Conservation (phyloP, 2,797 vertebrate species). For the Benthosema pterotum region DNA sequence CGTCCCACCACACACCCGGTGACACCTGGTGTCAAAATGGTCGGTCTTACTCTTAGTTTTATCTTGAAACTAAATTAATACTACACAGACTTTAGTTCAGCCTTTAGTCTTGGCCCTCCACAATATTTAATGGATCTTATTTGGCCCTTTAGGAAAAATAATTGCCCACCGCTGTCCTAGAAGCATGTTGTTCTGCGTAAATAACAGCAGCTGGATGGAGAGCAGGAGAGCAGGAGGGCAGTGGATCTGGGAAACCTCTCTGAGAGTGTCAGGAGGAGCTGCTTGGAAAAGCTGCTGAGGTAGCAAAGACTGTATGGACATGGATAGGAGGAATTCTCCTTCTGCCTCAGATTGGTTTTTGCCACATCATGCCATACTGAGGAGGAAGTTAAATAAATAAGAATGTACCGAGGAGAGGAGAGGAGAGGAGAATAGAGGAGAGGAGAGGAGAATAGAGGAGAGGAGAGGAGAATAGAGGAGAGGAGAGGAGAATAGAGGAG, state of each 20-base stretch:
- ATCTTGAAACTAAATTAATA: too few species aligned
- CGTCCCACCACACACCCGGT: constrained; percentile 57
- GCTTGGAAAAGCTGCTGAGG: constrained; percentile 47
- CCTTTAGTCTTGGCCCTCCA: too few species aligned
- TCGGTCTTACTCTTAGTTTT: too few species aligned
- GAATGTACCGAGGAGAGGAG: constrained; percentile 49
- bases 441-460: too few species aligned
- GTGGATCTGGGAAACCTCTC: constrained; percentile 26
- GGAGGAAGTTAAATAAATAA: constrained; percentile 57
- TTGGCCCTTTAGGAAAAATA: too few species aligned
- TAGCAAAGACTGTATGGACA: constrained; percentile 56
- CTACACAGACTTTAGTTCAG: too few species aligned
- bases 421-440: too few species aligned
- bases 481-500: too few species aligned
- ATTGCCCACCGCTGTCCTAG: too few species aligned
- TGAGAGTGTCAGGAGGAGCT: constrained; percentile 32
- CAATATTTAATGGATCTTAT: too few species aligned
- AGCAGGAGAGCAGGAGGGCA: constrained; percentile 12
- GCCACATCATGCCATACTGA: constrained; percentile 57
- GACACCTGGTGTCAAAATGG: too few species aligned
- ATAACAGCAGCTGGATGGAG: constrained; percentile 25
- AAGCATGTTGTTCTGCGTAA: constrained; percentile 35
- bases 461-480: too few species aligned
- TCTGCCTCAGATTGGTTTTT: constrained; percentile 33
- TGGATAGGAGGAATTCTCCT: constrained; percentile 63